Evolutionary conservation across 2,888 invertebrate species (phyloP), one percentile per base, ranked within the genome.

Genomic region (Nebria brevicollis): DNA sequence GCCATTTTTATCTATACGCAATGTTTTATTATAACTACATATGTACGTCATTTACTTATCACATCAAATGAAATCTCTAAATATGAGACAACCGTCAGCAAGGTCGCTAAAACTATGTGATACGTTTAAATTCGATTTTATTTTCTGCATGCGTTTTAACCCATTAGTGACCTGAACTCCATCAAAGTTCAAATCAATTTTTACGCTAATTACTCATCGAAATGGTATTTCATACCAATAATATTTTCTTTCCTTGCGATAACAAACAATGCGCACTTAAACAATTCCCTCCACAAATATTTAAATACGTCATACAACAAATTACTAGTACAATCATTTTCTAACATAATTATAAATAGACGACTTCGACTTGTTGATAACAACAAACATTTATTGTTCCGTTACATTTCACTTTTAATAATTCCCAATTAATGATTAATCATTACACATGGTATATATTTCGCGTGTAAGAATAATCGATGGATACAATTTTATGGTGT

Each of bases 41-140:
- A 20, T 74, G 79, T 74, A 74, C 74, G 79, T 79, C 79, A 79
- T 79, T 75, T 34, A 34, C 34, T 34, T 54, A 74, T 79, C 79
- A 26, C 75, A 74, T 34, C 74, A 79, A 79, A 75, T 79, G 11
- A 54, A 54, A 54, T 54, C 54, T 54, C 11, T 54, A 11, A 11
- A 54, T 54, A 13, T 54, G 8, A 8, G 8, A 54, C 54, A 54
- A 54, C 13, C 54, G 13, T 54, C 54, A 54, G 8, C 54, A 54
- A 54, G 54, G 54, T 54, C 54, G 54, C 4, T 34, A 2, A 34
- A 34, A 1, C 2, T 34, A 4, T 34, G 54, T 8, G 54, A 54
- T 54, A 11, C 13, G 54, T 54, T 54, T 54, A 5, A 54, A 54
- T 11, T 54, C 54, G 54, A 54, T 54, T 34, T 34, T 34, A 34